A percentile compares a stretch with the other conserved stretches of the same genome.
These are phyloP conservation scores for Paramuricea clavata DNA, from an alignment of 92 coral and sea anemone species.

Conservation along the genomic window DNA sequence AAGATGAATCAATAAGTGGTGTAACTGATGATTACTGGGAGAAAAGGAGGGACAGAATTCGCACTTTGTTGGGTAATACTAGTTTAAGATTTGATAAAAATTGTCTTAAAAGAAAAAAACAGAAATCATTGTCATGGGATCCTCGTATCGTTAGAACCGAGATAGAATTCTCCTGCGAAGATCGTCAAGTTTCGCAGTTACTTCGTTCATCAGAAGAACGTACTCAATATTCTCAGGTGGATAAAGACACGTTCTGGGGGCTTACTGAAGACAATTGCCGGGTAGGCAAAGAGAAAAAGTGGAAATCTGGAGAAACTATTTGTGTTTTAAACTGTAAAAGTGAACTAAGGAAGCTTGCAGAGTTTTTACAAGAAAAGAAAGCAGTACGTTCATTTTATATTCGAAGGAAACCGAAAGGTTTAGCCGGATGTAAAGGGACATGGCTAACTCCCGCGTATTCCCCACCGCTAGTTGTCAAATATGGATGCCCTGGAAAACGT, in stretches of 20 bases:
- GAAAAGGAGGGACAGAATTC: neutral
- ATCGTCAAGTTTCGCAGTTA: neutral
- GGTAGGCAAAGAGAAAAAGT: neutral
- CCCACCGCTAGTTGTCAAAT: constrained; percentile 30
- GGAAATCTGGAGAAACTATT: constrained; percentile 25
- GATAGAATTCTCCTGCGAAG: neutral
- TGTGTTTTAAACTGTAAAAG: constrained; percentile 34
- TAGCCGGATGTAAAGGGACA: constrained; percentile 33
- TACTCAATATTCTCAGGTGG: constrained; percentile 1
- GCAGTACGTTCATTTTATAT: constrained; percentile 37
- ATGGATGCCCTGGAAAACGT: constrained; percentile 16
- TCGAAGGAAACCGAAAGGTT: constrained; percentile 12
- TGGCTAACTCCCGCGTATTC: constrained; percentile 27
- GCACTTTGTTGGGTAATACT: neutral
- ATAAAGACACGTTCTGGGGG: constrained; percentile 35
- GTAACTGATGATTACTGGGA: constrained; percentile 5
- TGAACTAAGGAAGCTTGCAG: constrained; percentile 30
- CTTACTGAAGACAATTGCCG: neutral
- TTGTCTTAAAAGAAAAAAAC: neutral
- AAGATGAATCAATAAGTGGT: neutral
- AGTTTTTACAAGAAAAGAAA: constrained; percentile 5
- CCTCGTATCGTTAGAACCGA: neutral
- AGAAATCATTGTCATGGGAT: neutral
- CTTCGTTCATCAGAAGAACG: neutral
- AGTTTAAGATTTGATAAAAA: constrained; percentile 28